Percentiles rank a stretch among this genome's conserved stretches.
These are phyloP conservation scores for Osmerus eperlanus DNA, from an alignment of 2,113 vertebrate genomes.

Conservation along the genomic window DNA sequence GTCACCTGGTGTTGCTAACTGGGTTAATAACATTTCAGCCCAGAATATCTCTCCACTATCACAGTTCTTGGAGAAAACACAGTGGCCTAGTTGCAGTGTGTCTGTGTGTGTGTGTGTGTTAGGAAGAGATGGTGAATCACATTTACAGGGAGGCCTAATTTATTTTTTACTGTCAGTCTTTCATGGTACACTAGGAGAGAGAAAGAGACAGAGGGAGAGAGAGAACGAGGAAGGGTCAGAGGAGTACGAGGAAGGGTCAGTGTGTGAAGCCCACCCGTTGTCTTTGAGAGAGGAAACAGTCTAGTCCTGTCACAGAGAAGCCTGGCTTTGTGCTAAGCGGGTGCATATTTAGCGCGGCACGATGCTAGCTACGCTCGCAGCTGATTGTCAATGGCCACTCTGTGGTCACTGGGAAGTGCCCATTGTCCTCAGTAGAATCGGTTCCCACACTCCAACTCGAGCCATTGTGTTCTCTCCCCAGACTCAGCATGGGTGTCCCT, in stretches of 20 bases:
- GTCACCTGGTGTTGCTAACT: slow-evolving; percentile 69
- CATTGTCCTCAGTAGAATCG: slow-evolving; percentile 67
- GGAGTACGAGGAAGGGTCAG: too few relatives aligned
- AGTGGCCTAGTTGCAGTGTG: slow-evolving; percentile 52
- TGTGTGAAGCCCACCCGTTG: slow-evolving; percentile 46
- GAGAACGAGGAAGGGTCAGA: slow-evolving; percentile 46
- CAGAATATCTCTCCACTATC: slow-evolving; percentile 53
- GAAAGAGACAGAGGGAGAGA: slow-evolving; percentile 37
- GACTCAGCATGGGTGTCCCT: neutral
- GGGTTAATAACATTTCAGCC: slow-evolving; percentile 70
- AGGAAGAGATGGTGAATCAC: too few relatives aligned
- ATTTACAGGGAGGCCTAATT: too few relatives aligned
- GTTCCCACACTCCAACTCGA: slow-evolving; percentile 72
- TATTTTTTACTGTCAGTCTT: too few relatives aligned
- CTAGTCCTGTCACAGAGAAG: slow-evolving; percentile 56
- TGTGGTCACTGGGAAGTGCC: slow-evolving; percentile 67
- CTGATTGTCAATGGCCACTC: slow-evolving; percentile 63
- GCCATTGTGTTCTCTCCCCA: slow-evolving; percentile 54
- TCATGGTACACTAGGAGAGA: neutral
- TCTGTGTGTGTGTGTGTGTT: slow-evolving; percentile 55
- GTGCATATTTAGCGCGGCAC: slow-evolving; percentile 59
- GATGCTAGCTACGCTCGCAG: slow-evolving; percentile 51
- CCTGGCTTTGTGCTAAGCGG: slow-evolving; percentile 50
- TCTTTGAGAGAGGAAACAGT: slow-evolving; percentile 72
- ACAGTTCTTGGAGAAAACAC: slow-evolving; percentile 39